Percentiles rank a stretch among this genome's conserved stretches.
Evolutionary conservation across 2,888 invertebrate species (phyloP).

Genomic region (Furcula furcula): DNA sequence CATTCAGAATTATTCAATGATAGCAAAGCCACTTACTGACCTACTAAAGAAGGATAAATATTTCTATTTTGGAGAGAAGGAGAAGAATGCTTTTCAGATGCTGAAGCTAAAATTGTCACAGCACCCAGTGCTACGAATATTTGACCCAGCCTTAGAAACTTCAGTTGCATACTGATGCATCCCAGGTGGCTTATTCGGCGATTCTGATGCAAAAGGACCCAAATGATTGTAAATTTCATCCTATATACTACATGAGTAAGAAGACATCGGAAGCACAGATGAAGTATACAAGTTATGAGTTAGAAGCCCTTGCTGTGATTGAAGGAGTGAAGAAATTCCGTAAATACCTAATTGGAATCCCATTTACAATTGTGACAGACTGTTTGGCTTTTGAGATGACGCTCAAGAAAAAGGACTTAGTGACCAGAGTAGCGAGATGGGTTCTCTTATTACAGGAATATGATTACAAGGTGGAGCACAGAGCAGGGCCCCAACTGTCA

Average conservation of each 20-base stretch:
- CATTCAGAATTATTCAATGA: neutral
- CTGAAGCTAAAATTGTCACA: slow-evolving; percentile 14
- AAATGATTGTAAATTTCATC: slow-evolving; percentile 13
- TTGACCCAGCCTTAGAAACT: slow-evolving; percentile 8
- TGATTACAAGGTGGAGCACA: too few species aligned
- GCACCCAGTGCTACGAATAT: slow-evolving; percentile 23
- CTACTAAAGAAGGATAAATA: neutral
- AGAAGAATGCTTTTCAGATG: slow-evolving; percentile 5
- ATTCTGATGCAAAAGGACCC: slow-evolving; percentile 24
- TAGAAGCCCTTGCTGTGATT: slow-evolving; percentile 27
- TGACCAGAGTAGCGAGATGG: slow-evolving; percentile 22
- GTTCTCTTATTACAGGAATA: slow-evolving; percentile 12
- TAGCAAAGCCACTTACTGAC: neutral
- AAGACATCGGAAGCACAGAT: slow-evolving; percentile 17
- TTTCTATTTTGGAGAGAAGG: neutral
- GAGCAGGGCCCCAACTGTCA: too few species aligned
- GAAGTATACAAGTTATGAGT: slow-evolving; percentile 26
- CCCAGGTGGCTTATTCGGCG: slow-evolving; percentile 9
- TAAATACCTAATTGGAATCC: slow-evolving; percentile 23
- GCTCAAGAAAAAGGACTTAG: slow-evolving; percentile 20
- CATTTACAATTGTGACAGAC: slow-evolving; percentile 30
- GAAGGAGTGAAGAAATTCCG: slow-evolving; percentile 28
- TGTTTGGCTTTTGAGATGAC: slow-evolving; percentile 26
- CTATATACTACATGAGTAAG: slow-evolving; percentile 19
- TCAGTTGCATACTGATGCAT: slow-evolving; percentile 28